A percentile compares a stretch with the other conserved stretches of the same genome.
Evolutionary conservation across 2,113 vertebrate species (phyloP).

Genomic region (Aythya baeri): DNA sequence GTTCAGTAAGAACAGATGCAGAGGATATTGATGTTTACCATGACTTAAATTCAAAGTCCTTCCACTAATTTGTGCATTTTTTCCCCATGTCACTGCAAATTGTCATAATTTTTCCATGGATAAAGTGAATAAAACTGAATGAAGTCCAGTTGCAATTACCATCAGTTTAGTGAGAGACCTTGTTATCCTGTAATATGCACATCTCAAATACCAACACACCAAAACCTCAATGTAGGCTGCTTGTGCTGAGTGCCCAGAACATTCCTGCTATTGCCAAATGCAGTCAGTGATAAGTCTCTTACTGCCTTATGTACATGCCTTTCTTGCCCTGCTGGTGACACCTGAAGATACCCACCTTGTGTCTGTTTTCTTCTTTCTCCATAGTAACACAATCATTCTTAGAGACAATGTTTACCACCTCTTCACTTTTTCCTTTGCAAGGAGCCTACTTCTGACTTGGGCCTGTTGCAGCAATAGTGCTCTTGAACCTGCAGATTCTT

Average conservation of each 20-base stretch:
- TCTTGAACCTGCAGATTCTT: neutral
- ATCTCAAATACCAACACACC: neutral
- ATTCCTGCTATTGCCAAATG: neutral
- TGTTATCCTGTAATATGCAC: neutral
- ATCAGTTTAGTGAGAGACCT: neutral
- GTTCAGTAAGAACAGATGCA: neutral
- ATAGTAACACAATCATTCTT: neutral
- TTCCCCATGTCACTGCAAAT: neutral
- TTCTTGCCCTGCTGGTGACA: neutral
- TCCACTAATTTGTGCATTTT: neutral
- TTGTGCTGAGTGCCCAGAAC: neutral
- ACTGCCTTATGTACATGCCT: neutral
- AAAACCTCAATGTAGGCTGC: neutral
- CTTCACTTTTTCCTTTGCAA: neutral
- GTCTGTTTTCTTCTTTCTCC: neutral
- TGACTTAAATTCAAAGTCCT: neutral
- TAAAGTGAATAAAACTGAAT: neutral
- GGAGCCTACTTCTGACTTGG: neutral
- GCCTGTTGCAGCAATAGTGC: neutral
- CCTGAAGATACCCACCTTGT: neutral
- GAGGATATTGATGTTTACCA: neutral
- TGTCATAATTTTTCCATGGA: neutral
- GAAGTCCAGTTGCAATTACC: neutral
- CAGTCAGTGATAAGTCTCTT: neutral
- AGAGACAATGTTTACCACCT: neutral